These are phyloP conservation scores for Leptodactylus fuscus DNA, from an alignment of 2,113 vertebrate genomes.

Conservation along the genomic window DNA sequence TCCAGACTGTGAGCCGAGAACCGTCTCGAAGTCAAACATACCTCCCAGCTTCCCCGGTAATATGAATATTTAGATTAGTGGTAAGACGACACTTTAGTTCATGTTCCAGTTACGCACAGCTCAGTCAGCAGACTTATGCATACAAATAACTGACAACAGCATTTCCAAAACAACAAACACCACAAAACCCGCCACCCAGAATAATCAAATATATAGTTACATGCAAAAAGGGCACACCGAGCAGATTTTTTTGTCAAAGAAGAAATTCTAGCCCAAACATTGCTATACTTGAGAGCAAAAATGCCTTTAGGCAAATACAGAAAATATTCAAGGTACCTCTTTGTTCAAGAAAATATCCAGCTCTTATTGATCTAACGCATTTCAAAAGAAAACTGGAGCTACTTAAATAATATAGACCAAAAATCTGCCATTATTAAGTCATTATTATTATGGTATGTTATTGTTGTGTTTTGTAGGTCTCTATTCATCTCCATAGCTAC, in stretches of 20 bases:
- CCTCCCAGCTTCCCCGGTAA: background rate
- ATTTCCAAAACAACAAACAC: conserved; percentile 3
- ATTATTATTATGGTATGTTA: too few species aligned
- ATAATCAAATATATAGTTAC: background rate
- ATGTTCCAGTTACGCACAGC: background rate
- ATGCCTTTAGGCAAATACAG: background rate
- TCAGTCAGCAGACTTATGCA: background rate
- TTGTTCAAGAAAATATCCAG: too few species aligned
- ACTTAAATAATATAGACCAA: too few species aligned
- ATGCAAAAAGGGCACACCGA: background rate
- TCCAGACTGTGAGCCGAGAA: background rate
- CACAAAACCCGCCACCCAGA: conserved; percentile 1
- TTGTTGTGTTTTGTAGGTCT: too few species aligned
- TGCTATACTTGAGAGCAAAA: background rate
- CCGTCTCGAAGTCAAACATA: background rate
- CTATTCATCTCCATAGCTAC: too few species aligned
- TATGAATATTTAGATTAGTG: conserved; percentile 22
- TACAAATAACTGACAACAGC: background rate
- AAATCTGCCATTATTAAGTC: too few species aligned
- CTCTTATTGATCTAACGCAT: too few species aligned
- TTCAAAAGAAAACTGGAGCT: too few species aligned
- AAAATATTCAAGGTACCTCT: background rate
- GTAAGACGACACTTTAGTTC: background rate
- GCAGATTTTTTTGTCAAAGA: background rate
- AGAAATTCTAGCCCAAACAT: background rate